Conservation (phyloP, 1,140 invertebrate species). For the Hyposmocoma kahamanoa region DNA sequence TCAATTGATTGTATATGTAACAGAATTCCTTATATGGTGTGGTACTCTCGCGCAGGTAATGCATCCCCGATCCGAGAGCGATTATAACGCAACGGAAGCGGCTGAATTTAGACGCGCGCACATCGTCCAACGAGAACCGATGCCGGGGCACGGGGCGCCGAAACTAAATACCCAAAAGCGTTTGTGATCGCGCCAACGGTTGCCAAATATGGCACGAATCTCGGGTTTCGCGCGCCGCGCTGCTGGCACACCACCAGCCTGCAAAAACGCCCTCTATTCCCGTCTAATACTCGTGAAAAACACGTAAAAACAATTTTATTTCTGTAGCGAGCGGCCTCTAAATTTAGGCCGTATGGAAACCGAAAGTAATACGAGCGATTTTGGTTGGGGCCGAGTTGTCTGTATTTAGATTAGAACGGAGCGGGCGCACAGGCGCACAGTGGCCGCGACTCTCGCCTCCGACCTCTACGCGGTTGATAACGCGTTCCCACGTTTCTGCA, state of each 20-base stretch:
- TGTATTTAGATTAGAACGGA: constrained; percentile 65
- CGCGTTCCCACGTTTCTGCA: constrained; percentile 1
- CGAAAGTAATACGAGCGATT: constrained; percentile 65
- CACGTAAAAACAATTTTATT: constrained; percentile 70
- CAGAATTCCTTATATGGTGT: constrained; percentile 45
- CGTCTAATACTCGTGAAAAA: constrained; percentile 58
- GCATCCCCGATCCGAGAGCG: constrained; percentile 12
- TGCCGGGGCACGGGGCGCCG: constrained; percentile 24
- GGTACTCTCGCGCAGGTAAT: constrained; percentile 25
- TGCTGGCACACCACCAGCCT: constrained; percentile 45
- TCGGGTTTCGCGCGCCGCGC: constrained; percentile 49
- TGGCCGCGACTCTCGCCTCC: constrained; percentile 10
- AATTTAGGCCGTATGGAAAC: constrained; percentile 69
- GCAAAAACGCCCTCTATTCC: constrained; percentile 51
- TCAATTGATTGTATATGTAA: constrained; percentile 31
- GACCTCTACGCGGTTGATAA: constrained; percentile 11
- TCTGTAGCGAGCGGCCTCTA: constrained; percentile 66
- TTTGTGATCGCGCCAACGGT: constrained; percentile 35
- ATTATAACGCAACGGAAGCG: constrained; percentile 24
- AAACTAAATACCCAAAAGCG: constrained; percentile 68
- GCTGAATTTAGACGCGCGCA: constrained; percentile 29
- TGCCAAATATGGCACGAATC: constrained; percentile 66
- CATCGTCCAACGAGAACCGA: constrained; percentile 18
- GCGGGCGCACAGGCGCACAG: constrained; percentile 28
- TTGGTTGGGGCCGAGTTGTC: constrained; percentile 61